These are phyloP conservation scores for Brachyhypopomus gauderio DNA, from an alignment of 2,113 vertebrate genomes.

Conservation along the genomic window DNA sequence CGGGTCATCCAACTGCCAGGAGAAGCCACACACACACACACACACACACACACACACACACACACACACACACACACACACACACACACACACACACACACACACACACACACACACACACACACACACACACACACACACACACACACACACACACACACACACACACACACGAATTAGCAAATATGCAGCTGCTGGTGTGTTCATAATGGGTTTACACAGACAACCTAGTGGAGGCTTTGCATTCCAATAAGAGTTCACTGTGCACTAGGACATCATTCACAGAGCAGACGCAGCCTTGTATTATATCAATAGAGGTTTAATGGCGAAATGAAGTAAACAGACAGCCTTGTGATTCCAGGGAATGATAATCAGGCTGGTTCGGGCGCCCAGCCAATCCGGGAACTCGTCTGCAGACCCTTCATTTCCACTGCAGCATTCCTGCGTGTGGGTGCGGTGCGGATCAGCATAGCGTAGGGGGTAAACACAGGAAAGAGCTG, in stretches of 20 bases:
- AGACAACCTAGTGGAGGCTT: not conserved
- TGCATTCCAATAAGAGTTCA: not conserved
- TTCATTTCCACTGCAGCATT: constrained; percentile 43
- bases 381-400: not conserved
- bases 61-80: constrained; percentile 31
- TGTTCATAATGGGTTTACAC: constrained; percentile 38
- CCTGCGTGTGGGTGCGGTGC: constrained; percentile 36
- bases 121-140: constrained; percentile 27
- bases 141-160: constrained; percentile 27
- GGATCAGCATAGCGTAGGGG: not conserved
- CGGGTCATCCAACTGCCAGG: constrained; percentile 81
- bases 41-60: constrained; percentile 27
- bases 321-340: constrained; percentile 9
- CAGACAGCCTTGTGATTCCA: constrained; percentile 10
- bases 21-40: constrained; percentile 25
- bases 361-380: constrained; percentile 1
- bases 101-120: constrained; percentile 32
- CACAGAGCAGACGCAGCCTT: not conserved
- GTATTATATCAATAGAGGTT: constrained; percentile 21
- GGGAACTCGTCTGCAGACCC: constrained; percentile 5
- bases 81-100: not conserved
- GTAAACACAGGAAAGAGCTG: constrained; percentile 41
- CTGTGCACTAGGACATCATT: constrained; percentile 5
- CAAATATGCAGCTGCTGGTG: constrained; percentile 5
- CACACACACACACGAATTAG: not conserved